Conservation (phyloP, 2,113 vertebrate species). For the Chaetodon auriga region DNA sequence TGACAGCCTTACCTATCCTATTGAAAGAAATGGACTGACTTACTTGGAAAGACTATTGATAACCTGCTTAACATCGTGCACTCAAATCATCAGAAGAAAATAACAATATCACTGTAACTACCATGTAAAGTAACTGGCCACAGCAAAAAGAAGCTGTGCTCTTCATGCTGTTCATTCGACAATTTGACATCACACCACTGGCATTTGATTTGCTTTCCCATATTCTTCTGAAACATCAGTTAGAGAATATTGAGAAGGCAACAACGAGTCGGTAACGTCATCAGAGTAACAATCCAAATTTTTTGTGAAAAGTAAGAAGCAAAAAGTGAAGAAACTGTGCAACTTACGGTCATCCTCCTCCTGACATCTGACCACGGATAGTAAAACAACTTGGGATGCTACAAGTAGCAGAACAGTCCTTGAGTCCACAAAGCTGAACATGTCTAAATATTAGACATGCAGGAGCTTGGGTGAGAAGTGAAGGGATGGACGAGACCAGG, state of each 20-base stretch:
- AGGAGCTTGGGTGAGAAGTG: conserved; percentile 83
- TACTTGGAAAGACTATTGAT: not conserved
- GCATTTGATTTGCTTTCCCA: not conserved
- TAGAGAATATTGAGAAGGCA: not conserved
- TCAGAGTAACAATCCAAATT: conserved; percentile 32
- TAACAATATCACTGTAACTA: not conserved
- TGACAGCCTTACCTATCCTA: conserved; percentile 59
- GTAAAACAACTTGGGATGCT: conserved; percentile 88
- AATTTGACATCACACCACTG: conserved; percentile 19
- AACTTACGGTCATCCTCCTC: conserved; percentile 89
- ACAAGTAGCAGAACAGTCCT: conserved; percentile 90
- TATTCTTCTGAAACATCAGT: conserved; percentile 20
- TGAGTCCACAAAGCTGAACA: conserved; percentile 90
- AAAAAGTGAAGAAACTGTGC: conserved; percentile 39
- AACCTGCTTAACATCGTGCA: not conserved
- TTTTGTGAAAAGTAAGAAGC: conserved; percentile 10
- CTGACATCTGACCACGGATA: conserved; percentile 89
- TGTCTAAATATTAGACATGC: conserved; percentile 93
- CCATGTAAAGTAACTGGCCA: not conserved
- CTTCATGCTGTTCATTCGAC: conserved; percentile 14
- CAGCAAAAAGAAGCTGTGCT: not conserved
- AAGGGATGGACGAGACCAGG: conserved; percentile 70
- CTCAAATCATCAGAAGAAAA: not conserved
- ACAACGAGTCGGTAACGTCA: not conserved
- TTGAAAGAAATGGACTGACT: conserved; percentile 17